A percentile compares a stretch with the other conserved stretches of the same genome.
Evolutionary conservation across 2,888 invertebrate genomes (phyloP).

Genomic region (Euplexia lucipara): DNA sequence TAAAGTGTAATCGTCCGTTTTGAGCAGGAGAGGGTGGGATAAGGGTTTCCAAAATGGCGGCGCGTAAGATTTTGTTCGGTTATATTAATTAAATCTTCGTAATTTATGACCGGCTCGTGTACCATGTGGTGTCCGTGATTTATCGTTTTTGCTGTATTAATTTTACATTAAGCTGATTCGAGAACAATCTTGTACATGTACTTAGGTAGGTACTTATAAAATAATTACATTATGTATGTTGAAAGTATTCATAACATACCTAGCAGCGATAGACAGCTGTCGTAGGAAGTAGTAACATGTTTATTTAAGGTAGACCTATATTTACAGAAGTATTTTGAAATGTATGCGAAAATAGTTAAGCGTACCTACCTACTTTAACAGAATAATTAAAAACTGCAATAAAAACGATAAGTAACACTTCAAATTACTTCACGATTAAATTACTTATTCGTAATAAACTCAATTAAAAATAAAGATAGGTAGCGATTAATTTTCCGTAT

Average conservation of each 20-base stretch:
- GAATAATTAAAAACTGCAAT: slow-evolving; percentile 17
- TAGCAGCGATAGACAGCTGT: neutral
- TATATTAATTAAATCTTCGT: slow-evolving; percentile 90
- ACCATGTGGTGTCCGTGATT: slow-evolving; percentile 85
- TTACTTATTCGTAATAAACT: slow-evolving; percentile 29
- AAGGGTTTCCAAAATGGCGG: slow-evolving; percentile 89
- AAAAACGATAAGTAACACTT: neutral
- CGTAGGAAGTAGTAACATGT: neutral
- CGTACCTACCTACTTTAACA: neutral
- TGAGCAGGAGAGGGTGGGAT: slow-evolving; percentile 84
- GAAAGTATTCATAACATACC: neutral
- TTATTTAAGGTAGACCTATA: neutral
- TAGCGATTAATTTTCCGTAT: slow-evolving; percentile 1
- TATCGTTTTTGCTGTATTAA: slow-evolving; percentile 85
- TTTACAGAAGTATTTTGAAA: neutral
- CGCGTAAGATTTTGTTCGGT: slow-evolving; percentile 89
- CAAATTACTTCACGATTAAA: slow-evolving; percentile 13
- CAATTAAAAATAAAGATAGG: slow-evolving; percentile 21
- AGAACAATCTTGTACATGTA: slow-evolving; percentile 55
- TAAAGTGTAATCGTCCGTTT: slow-evolving; percentile 88
- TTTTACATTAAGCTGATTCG: slow-evolving; percentile 72
- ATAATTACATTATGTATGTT: neutral
- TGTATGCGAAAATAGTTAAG: neutral
- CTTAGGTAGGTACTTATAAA: neutral
- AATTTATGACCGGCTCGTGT: slow-evolving; percentile 86